Evolutionary conservation across 2,797 vertebrate genomes (phyloP).

Genomic region (Oceanodroma leucorhoa): DNA sequence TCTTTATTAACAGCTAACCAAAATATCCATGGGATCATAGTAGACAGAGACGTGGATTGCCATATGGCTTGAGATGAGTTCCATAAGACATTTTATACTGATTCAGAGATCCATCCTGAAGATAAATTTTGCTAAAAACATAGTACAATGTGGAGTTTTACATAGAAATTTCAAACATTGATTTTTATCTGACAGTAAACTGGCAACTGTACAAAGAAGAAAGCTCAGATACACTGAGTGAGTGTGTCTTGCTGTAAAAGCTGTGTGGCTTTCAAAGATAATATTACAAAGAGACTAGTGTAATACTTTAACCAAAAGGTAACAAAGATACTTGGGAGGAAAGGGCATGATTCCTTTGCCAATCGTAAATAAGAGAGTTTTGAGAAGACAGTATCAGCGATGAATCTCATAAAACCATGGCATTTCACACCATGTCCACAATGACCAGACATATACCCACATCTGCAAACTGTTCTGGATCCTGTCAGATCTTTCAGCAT

Average conservation of each 20-base stretch:
- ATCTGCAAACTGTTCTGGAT: background rate
- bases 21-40: background rate
- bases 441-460: background rate
- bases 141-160: background rate
- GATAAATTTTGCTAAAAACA: background rate
- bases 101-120: background rate
- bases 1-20: background rate
- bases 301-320: background rate
- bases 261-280: background rate
- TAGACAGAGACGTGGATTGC: background rate
- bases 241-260: background rate
- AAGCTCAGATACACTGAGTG: background rate
- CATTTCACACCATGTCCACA: background rate
- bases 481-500: background rate
- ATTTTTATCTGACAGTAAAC: background rate
- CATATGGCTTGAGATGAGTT: background rate
- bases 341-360: background rate
- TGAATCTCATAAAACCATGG: background rate
- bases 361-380: background rate
- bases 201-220: background rate
- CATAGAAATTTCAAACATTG: background rate
- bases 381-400: background rate
- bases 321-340: background rate
- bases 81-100: background rate
- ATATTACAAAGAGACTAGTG: background rate